phyloP scores from a whole-genome alignment of 2,113 vertebrate genomes.

The Phaethornis superciliosus region DNA sequence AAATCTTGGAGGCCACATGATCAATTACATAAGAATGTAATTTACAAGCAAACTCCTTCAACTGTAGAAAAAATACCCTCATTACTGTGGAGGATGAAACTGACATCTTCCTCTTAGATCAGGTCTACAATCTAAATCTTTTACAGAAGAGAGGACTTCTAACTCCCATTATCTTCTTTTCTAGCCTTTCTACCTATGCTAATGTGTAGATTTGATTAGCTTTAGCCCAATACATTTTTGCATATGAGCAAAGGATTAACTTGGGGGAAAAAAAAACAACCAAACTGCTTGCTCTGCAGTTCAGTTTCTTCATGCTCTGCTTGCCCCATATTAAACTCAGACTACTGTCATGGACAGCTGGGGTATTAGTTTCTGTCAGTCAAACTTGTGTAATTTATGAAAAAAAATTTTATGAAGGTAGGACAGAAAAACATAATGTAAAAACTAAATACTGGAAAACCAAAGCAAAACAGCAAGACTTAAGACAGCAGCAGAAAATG shows the following conservation, averaged over 20 bases:
- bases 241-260: not conserved
- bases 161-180: not conserved
- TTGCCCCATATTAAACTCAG: not conserved
- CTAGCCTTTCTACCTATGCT: not conserved
- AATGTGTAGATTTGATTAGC: not conserved
- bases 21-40: not conserved
- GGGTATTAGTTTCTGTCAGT: not conserved
- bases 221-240: not conserved
- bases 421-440: not conserved
- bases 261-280: not conserved
- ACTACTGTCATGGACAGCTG: not conserved
- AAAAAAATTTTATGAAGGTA: not conserved
- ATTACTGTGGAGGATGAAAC: not conserved
- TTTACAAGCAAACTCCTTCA: not conserved
- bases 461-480: not conserved
- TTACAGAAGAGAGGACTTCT: not conserved
- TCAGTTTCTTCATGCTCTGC: not conserved
- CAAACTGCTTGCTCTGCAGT: not conserved
- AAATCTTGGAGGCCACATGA: not conserved
- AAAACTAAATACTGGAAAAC: not conserved
- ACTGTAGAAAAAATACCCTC: not conserved
- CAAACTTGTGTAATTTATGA: not conserved
- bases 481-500: accelerated
- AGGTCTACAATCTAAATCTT: not conserved
- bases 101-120: not conserved